phyloP scores from a whole-genome alignment of 2,888 invertebrate genomes.

The Melanostoma scalare region DNA sequence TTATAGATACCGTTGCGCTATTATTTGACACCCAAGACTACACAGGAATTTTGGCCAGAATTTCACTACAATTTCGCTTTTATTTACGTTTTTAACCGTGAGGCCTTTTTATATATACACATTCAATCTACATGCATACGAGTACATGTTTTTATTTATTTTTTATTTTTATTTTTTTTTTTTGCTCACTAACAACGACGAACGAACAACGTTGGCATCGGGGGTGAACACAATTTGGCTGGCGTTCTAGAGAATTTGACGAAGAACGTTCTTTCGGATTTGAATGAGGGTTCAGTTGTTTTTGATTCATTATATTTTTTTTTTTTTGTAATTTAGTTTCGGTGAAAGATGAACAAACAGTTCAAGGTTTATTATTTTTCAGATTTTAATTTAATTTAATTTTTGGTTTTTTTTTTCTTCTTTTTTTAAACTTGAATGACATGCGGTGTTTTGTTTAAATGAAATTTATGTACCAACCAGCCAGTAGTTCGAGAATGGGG shows the following conservation, averaged over 20 bases:
- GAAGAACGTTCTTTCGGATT: conserved; percentile 26
- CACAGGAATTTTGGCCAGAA: conserved; percentile 30
- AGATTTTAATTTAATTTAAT: conserved; percentile 45
- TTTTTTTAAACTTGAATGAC: conserved; percentile 41
- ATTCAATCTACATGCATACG: background rate
- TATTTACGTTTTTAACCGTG: conserved; percentile 39
- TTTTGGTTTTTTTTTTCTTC: conserved; percentile 12
- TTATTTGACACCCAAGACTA: conserved; percentile 53
- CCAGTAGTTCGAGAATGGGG: background rate
- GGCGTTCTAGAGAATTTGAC: conserved; percentile 15
- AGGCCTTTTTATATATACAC: background rate
- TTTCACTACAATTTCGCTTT: conserved; percentile 39
- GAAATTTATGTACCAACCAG: conserved; percentile 26
- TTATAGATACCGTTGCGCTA: conserved; percentile 42
- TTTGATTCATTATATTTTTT: conserved; percentile 1
- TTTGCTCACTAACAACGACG: conserved; percentile 11
- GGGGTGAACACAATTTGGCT: conserved; percentile 31
- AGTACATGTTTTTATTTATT: background rate
- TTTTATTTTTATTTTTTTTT: background rate
- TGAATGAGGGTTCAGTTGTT: conserved; percentile 35
- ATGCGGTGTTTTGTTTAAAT: conserved; percentile 24
- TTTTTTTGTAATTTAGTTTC: conserved; percentile 16
- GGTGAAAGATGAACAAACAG: conserved; percentile 54
- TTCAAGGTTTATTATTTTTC: conserved; percentile 68
- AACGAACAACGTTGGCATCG: conserved; percentile 10